Conservation (phyloP, 2,888 invertebrate genomes). For the Brassicogethes aeneus region DNA sequence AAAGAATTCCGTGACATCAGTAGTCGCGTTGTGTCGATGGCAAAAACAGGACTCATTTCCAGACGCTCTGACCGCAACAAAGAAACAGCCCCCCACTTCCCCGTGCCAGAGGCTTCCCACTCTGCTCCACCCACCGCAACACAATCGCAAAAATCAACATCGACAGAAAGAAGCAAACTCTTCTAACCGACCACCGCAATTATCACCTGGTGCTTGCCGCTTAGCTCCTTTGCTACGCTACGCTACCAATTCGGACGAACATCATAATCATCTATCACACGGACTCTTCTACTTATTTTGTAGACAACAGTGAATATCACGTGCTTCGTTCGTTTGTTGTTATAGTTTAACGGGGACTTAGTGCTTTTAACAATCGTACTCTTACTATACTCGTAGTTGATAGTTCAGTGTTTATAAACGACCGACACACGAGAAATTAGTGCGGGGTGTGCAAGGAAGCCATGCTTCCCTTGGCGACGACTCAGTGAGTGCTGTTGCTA, state of each 20-base stretch:
- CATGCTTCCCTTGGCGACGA: conserved; percentile 38
- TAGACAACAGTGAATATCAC: neutral
- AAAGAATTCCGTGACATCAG: conserved; percentile 44
- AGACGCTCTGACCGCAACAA: conserved; percentile 36
- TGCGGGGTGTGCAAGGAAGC: conserved; percentile 32
- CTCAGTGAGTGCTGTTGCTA: conserved; percentile 38
- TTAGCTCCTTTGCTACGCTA: too few relatives aligned
- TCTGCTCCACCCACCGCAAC: conserved; percentile 52
- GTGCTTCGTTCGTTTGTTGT: neutral
- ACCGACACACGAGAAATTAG: conserved; percentile 8
- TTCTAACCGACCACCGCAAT: conserved; percentile 40
- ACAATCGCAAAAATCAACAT: conserved; percentile 44
- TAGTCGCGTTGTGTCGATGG: conserved; percentile 42
- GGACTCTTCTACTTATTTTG: neutral
- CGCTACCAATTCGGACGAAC: too few relatives aligned
- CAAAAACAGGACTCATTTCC: conserved; percentile 38
- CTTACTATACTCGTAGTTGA: too few relatives aligned
- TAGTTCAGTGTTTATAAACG: conserved; percentile 1
- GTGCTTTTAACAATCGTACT: too few relatives aligned
- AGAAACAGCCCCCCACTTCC: conserved; percentile 39
- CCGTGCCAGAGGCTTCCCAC: conserved; percentile 47
- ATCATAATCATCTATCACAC: neutral
- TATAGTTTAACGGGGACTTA: neutral
- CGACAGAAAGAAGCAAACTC: conserved; percentile 44
- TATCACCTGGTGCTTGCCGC: conserved; percentile 38